Evolutionary conservation across 2,797 vertebrate species (phyloP).

Genomic region (Coendou prehensilis): DNA sequence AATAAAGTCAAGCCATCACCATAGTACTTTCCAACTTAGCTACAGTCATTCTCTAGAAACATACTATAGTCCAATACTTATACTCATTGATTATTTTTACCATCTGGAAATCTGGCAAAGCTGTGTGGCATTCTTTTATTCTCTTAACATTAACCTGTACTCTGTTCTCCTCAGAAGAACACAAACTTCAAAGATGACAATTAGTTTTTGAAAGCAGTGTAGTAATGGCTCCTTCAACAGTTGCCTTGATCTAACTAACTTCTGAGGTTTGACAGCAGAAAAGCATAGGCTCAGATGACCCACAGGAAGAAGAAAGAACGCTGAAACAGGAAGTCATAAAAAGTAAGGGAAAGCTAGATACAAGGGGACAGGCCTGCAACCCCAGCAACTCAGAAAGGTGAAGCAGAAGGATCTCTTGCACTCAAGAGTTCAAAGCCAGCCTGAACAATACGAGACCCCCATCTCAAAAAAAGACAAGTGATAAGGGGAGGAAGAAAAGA

Average conservation of each 20-base stretch:
- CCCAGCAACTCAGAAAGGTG: not conserved
- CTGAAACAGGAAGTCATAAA: not conserved
- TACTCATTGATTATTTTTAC: not conserved
- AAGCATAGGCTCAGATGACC: not conserved
- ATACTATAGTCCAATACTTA: not conserved
- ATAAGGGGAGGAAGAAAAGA: not conserved
- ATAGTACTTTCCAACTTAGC: not conserved
- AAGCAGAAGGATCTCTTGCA: not conserved
- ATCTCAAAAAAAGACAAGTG: not conserved
- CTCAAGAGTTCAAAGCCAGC: not conserved
- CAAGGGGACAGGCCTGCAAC: too few species aligned
- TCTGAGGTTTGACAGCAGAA: not conserved
- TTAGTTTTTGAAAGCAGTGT: not conserved
- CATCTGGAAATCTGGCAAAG: not conserved
- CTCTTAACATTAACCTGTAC: not conserved
- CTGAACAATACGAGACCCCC: not conserved
- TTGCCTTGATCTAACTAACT: not conserved
- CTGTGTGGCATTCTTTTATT: not conserved
- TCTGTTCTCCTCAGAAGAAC: conserved; percentile 17
- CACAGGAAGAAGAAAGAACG: not conserved
- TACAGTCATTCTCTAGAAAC: conserved; percentile 48
- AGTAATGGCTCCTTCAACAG: not conserved
- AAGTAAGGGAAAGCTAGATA: not conserved
- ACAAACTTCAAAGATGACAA: not conserved
- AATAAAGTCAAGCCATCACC: conserved; percentile 15